phyloP scores from a whole-genome alignment of 2,888 invertebrate species.

The Tenthredo scrophulariae region DNA sequence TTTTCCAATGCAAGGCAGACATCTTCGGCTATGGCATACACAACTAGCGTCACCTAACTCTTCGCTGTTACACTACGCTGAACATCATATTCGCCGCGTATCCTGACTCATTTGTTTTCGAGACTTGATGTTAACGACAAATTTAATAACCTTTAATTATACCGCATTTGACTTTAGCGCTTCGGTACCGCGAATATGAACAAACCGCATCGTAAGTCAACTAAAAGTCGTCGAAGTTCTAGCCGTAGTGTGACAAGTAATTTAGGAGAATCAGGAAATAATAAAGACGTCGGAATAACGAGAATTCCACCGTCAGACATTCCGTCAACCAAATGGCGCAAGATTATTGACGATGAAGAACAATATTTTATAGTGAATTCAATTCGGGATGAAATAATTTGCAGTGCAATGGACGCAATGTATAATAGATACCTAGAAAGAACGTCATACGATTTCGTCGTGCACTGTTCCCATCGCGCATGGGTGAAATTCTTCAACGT shows the following conservation, averaged over 20 bases:
- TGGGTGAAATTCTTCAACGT: conserved; percentile 39
- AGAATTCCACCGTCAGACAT: conserved; percentile 7
- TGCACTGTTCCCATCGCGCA: conserved; percentile 41
- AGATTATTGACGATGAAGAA: conserved; percentile 44
- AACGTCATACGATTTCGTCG: conserved; percentile 35
- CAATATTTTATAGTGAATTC: conserved; percentile 39
- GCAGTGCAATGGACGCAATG: conserved; percentile 37
- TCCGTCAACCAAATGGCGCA: conserved; percentile 37
- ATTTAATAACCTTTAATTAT: not conserved
- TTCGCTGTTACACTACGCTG: not conserved
- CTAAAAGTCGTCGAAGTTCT: conserved; percentile 43
- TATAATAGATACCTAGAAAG: conserved; percentile 35
- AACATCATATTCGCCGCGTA: not conserved
- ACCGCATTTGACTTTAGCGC: not conserved
- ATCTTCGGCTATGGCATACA: not conserved
- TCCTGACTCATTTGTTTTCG: not conserved
- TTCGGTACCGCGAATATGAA: not conserved
- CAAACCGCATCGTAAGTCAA: conserved; percentile 19
- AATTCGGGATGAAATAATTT: conserved; percentile 40
- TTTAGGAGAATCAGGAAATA: conserved; percentile 9
- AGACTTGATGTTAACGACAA: not conserved
- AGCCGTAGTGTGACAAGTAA: conserved; percentile 2
- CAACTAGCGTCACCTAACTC: conserved; percentile 5
- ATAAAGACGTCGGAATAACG: not conserved
- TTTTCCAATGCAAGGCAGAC: not conserved